phyloP scores from a whole-genome alignment of 2,797 vertebrate species.

The Enteromius paludinosus region DNA sequence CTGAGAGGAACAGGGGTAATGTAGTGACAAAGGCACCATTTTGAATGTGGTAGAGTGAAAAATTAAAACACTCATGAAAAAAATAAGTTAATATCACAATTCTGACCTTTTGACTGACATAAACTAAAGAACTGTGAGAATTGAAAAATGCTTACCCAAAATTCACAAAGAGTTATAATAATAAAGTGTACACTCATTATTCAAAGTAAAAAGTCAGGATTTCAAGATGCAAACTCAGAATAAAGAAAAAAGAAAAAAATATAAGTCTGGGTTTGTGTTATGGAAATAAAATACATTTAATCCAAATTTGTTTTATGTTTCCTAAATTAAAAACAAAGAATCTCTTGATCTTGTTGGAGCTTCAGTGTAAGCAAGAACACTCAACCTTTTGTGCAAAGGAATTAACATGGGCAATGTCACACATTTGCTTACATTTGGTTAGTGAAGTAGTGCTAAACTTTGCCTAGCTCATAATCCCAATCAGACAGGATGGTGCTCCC shows the following conservation, averaged over 20 bases:
- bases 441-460: background rate
- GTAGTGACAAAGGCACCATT: conserved; percentile 38
- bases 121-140: background rate
- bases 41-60: too few relatives aligned
- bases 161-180: background rate
- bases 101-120: background rate
- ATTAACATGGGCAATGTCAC: background rate
- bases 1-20: conserved; percentile 50
- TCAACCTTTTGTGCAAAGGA: background rate
- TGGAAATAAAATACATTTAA: background rate
- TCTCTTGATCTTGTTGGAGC: background rate
- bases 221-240: background rate
- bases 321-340: background rate
- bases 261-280: background rate
- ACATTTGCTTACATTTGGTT: conserved; percentile 35
- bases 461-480: background rate
- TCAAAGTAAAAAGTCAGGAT: background rate
- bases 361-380: background rate
- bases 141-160: background rate
- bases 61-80: background rate
- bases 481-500: conserved; percentile 16
- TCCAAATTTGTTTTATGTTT: background rate
- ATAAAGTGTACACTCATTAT: background rate
- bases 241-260: background rate
- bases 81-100: background rate